Conservation (phyloP, 2,113 vertebrate species). For the Mesocricetus auratus region DNA sequence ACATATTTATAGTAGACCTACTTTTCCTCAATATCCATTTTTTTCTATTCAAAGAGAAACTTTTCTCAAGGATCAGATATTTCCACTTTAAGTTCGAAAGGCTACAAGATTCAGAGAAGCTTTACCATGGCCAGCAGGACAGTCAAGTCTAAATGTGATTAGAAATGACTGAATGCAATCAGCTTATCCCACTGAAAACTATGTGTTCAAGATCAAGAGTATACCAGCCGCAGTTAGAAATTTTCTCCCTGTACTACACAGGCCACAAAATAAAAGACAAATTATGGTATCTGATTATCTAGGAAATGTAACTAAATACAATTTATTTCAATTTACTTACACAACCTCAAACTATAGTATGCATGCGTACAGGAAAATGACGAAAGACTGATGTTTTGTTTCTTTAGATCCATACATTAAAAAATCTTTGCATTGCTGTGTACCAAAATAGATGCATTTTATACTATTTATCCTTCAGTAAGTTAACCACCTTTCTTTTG, state of each 20-base stretch:
- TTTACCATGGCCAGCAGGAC: conserved; percentile 70
- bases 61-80: conserved; percentile 54
- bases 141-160: conserved; percentile 81
- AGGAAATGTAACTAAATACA: not conserved
- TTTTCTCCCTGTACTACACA: not conserved
- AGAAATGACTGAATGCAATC: conserved; percentile 81
- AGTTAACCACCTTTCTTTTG: not conserved
- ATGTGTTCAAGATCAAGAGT: conserved; percentile 79
- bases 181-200: conserved; percentile 76
- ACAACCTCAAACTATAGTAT: not conserved
- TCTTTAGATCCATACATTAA: not conserved
- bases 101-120: conserved; percentile 40
- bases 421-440: not conserved
- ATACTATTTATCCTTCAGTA: not conserved
- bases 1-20: not conserved
- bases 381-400: not conserved
- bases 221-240: conserved; percentile 69
- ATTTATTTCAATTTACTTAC: not conserved
- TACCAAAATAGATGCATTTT: not conserved
- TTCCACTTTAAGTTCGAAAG: conserved; percentile 61
- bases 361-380: not conserved
- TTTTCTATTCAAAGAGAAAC: not conserved
- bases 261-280: not conserved
- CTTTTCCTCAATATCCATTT: not conserved
- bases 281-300: not conserved